These are phyloP conservation scores for Bombus turneri DNA, from an alignment of 1,140 invertebrate genomes.

Conservation along the genomic window DNA sequence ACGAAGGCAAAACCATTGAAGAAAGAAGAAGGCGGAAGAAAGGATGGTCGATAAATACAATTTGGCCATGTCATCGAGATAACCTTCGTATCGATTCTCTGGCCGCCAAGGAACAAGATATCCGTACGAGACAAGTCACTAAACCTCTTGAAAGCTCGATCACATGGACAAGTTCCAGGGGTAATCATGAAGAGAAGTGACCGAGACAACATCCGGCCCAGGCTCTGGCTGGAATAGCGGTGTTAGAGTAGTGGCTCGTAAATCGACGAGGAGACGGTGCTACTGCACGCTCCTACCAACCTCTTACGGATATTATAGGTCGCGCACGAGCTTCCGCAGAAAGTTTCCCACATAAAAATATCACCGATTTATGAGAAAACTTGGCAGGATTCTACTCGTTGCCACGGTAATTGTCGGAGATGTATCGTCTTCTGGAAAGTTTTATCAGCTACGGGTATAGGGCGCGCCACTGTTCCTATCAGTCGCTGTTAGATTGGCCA, in stretches of 20 bases:
- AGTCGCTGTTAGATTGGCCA: constrained; percentile 1
- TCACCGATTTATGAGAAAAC: constrained; percentile 76
- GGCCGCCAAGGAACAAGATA: constrained; percentile 1
- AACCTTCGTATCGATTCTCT: constrained; percentile 31
- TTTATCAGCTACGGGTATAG: constrained; percentile 55
- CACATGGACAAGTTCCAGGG: constrained; percentile 60
- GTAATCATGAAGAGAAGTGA: constrained; percentile 50
- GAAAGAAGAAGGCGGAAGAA: no score
- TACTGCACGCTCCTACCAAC: constrained; percentile 46
- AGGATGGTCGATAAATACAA: background rate
- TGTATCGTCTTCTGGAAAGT: constrained; percentile 67
- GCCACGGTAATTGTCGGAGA: constrained; percentile 75
- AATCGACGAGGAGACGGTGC: constrained; percentile 53
- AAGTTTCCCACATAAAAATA: constrained; percentile 77
- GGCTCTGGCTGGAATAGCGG: background rate
- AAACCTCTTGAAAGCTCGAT: constrained; percentile 64
- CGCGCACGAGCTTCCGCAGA: constrained; percentile 61
- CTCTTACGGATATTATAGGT: constrained; percentile 74
- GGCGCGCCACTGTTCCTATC: constrained; percentile 19
- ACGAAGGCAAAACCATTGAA: background rate
- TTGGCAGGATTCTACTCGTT: constrained; percentile 65
- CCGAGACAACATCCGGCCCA: constrained; percentile 27
- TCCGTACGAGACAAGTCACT: constrained; percentile 49
- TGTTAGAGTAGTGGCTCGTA: constrained; percentile 39
- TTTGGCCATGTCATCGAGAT: background rate